phyloP scores from a whole-genome alignment of 2,797 vertebrate genomes.

The Mormyrops boulengeri region DNA sequence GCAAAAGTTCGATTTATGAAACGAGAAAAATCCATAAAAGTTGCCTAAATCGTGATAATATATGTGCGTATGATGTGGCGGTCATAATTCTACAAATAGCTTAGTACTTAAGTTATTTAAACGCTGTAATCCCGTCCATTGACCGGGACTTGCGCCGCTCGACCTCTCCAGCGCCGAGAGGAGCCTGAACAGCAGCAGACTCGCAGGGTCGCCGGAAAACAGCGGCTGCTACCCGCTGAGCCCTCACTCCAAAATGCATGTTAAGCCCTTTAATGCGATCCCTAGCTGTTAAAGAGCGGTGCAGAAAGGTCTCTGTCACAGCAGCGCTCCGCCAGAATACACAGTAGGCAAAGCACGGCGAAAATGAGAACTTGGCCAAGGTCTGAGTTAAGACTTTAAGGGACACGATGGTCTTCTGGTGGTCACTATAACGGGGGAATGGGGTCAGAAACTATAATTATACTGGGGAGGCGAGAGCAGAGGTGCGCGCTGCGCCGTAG shows the following conservation, averaged over 20 bases:
- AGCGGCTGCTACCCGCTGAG: neutral
- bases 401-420: neutral
- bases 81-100: neutral
- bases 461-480: neutral
- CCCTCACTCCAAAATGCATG: neutral
- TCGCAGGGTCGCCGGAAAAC: neutral
- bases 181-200: neutral
- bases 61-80: neutral
- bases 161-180: neutral
- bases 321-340: neutral
- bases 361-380: slow-evolving; percentile 6
- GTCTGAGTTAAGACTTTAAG: neutral
- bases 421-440: neutral
- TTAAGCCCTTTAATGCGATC: neutral
- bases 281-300: neutral
- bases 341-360: neutral
- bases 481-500: neutral
- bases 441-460: neutral
- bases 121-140: neutral
- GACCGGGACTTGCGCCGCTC: neutral
- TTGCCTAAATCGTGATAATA: neutral
- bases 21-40: neutral
- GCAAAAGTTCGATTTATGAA: neutral
- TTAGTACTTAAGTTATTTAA: neutral
- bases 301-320: neutral